These are phyloP conservation scores for Oncorhynchus tshawytscha DNA, from an alignment of 2,113 vertebrate genomes.

Conservation along the genomic window DNA sequence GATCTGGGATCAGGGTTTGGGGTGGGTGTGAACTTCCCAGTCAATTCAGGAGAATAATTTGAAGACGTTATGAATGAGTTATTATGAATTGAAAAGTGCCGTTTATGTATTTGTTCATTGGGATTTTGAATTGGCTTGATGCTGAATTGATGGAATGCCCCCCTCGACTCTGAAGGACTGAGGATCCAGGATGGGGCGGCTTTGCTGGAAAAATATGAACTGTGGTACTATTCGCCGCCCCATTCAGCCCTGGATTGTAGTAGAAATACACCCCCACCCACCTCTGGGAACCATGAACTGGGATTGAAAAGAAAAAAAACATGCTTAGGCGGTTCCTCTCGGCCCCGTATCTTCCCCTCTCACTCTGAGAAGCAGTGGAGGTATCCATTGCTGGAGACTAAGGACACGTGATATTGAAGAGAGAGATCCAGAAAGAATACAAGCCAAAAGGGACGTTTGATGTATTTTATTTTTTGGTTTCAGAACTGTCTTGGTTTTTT, in stretches of 20 bases:
- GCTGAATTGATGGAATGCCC: slow-evolving; percentile 33
- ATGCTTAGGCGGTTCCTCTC: slow-evolving; percentile 31
- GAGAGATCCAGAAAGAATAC: slow-evolving; percentile 23
- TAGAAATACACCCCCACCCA: neutral
- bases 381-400: slow-evolving; percentile 29
- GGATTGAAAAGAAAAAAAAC: slow-evolving; percentile 16
- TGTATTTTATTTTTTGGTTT: slow-evolving; percentile 29
- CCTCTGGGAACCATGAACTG: slow-evolving; percentile 45
- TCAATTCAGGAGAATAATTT: slow-evolving; percentile 56
- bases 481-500: slow-evolving; percentile 22
- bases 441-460: slow-evolving; percentile 53
- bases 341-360: slow-evolving; percentile 41
- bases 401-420: slow-evolving; percentile 9
- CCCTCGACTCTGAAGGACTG: neutral
- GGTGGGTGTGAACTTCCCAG: slow-evolving; percentile 15
- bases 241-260: slow-evolving; percentile 14
- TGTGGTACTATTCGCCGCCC: slow-evolving; percentile 23
- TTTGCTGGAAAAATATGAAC: slow-evolving; percentile 17
- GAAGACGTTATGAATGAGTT: slow-evolving; percentile 3
- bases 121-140: neutral
- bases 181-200: slow-evolving; percentile 2
- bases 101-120: neutral
- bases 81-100: slow-evolving; percentile 26
- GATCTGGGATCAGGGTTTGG: slow-evolving; percentile 17
- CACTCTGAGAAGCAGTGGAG: slow-evolving; percentile 37